Percentiles rank a stretch among this genome's conserved stretches.
phyloP scores from a whole-genome alignment of 2,888 invertebrate genomes.

The Ormia ochracea region DNA sequence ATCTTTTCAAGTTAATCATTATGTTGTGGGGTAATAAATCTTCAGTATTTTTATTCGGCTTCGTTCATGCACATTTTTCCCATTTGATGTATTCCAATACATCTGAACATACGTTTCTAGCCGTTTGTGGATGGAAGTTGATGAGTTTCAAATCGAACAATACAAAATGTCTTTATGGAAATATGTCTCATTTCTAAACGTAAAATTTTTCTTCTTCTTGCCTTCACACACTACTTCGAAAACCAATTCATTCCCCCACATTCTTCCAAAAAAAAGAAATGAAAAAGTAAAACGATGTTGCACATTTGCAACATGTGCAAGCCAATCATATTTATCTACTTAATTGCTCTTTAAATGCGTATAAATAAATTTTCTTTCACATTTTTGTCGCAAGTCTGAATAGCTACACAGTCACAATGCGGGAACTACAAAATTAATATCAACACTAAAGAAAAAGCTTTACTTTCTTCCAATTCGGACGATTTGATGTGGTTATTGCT shows the following conservation, averaged over 20 bases:
- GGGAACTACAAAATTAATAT: no score
- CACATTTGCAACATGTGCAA: not conserved
- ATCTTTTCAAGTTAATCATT: conserved; percentile 70
- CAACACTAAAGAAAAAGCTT: no score
- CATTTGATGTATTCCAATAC: conserved; percentile 22
- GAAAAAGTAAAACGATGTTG: not conserved
- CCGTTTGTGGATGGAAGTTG: not conserved
- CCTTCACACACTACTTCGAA: not conserved
- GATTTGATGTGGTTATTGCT: no score
- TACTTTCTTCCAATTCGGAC: no score
- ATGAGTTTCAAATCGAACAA: not conserved
- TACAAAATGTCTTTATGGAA: conserved; percentile 36
- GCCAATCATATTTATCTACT: not conserved
- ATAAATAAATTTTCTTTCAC: not conserved
- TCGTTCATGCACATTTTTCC: conserved; percentile 61
- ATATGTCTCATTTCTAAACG: conserved; percentile 48
- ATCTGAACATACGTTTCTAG: not conserved
- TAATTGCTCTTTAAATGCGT: not conserved
- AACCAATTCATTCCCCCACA: not conserved
- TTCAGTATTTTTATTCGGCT: conserved; percentile 70
- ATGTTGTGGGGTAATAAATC: conserved; percentile 75
- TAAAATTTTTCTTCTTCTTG: conserved; percentile 24
- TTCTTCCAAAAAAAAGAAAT: not conserved
- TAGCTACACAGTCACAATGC: no score
- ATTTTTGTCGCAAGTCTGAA: not conserved